Evolutionary conservation across 2,888 invertebrate species (phyloP).

Genomic region (Arenicola marina): DNA sequence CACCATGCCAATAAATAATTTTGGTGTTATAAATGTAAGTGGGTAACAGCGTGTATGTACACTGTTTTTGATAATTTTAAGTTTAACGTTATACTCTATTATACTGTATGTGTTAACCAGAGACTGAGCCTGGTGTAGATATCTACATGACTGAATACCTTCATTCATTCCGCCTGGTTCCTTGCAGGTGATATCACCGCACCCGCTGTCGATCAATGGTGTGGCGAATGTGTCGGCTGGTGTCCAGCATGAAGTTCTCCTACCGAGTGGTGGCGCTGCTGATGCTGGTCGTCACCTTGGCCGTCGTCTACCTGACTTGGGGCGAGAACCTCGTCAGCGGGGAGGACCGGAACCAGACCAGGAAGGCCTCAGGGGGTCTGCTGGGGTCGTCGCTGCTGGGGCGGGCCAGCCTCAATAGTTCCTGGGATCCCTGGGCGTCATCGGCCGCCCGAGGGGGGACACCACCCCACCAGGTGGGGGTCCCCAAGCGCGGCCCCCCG

Average conservation of each 20-base stretch:
- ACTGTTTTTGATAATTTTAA: no score
- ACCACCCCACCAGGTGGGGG: not conserved
- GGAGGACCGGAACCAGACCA: not conserved
- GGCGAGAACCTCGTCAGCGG: not conserved
- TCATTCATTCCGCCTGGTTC: no score
- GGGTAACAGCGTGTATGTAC: no score
- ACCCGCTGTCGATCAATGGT: no score
- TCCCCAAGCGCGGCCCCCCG: not conserved
- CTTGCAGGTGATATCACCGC: no score
- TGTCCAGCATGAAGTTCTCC: slow-evolving; percentile 32
- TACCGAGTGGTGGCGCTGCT: slow-evolving; percentile 13
- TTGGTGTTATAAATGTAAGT: no score
- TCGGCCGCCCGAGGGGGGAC: not conserved
- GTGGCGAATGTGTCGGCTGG: no score
- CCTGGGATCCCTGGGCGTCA: not conserved
- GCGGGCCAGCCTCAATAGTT: not conserved
- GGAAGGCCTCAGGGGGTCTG: not conserved
- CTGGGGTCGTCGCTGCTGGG: not conserved
- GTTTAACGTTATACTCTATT: no score
- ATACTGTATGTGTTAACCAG: no score
- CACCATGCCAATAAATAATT: no score
- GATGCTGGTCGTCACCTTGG: not conserved
- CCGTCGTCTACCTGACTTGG: slow-evolving; percentile 14
- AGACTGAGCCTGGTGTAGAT: no score
- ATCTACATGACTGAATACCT: no score